These are phyloP conservation scores for Fragum whitleyi DNA, from an alignment of 2,888 invertebrate genomes.

Conservation along the genomic window DNA sequence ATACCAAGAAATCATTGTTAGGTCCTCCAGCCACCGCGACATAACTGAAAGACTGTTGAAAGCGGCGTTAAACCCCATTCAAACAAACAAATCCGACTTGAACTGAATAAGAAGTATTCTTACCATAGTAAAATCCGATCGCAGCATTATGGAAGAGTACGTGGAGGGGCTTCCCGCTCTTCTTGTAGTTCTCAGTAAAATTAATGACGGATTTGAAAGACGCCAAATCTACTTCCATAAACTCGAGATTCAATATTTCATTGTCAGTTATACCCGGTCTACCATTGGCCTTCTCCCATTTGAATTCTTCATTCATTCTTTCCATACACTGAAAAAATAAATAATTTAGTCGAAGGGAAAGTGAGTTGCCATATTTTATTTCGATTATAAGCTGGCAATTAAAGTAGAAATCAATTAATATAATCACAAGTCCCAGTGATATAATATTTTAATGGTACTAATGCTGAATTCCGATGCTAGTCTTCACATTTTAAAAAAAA, in stretches of 20 bases:
- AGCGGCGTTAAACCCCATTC: too few relatives aligned
- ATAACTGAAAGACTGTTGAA: too few relatives aligned
- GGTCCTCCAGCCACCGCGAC: too few relatives aligned
- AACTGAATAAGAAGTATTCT: too few relatives aligned
- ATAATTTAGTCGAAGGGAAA: not conserved
- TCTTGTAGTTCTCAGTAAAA: conserved; percentile 49
- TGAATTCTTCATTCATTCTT: conserved; percentile 46
- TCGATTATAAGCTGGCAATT: too few relatives aligned
- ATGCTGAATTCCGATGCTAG: too few relatives aligned
- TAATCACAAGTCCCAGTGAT: too few relatives aligned
- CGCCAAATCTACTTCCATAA: conserved; percentile 52
- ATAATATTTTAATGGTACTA: too few relatives aligned
- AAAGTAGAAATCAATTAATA: too few relatives aligned
- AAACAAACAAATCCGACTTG: too few relatives aligned
- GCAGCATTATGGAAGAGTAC: conserved; percentile 58
- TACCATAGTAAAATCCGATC: conserved; percentile 26
- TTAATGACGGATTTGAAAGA: conserved; percentile 54
- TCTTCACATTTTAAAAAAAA: too few relatives aligned
- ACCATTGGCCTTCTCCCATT: conserved; percentile 30
- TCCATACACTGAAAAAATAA: conserved; percentile 30
- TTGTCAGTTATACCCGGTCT: conserved; percentile 33
- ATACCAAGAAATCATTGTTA: too few relatives aligned
- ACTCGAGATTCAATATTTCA: conserved; percentile 39
- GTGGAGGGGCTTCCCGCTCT: conserved; percentile 49
- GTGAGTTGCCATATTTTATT: not conserved